A percentile compares a stretch with the other conserved stretches of the same genome.
Evolutionary conservation across 2,113 vertebrate genomes (phyloP).

Genomic region (Ariopsis seemanni): DNA sequence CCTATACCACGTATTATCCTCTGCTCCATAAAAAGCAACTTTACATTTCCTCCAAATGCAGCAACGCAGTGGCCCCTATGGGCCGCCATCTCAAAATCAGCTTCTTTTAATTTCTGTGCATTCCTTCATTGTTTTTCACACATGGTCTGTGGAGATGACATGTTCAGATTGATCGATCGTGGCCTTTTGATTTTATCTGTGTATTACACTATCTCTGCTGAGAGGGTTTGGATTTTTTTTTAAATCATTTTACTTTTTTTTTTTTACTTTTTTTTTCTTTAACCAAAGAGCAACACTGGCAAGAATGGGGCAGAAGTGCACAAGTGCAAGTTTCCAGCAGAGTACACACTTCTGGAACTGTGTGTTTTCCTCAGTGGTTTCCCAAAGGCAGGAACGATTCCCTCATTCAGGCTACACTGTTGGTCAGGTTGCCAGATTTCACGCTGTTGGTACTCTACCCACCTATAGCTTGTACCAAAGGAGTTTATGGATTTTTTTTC

Average conservation of each 20-base stretch:
- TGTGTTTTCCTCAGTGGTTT: background rate
- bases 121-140: background rate
- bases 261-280: background rate
- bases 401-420: conserved; percentile 13
- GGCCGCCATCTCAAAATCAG: conserved; percentile 64
- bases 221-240: background rate
- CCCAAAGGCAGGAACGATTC: conserved; percentile 20
- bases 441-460: background rate
- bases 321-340: conserved; percentile 3
- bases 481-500: background rate
- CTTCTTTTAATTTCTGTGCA: conserved; percentile 28
- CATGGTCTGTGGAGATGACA: background rate
- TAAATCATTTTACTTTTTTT: background rate
- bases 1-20: background rate
- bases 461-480: background rate
- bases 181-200: background rate
- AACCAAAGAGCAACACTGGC: background rate
- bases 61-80: conserved; percentile 70
- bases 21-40: conserved; percentile 11
- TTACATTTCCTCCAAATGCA: conserved; percentile 51
- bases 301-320: background rate
- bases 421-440: conserved; percentile 18
- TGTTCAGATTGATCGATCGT: background rate
- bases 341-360: background rate
- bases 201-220: background rate